A percentile compares a stretch with the other conserved stretches of the same genome.
Conservation (phyloP, 2,113 vertebrate genomes). For the Puntigrus tetrazona region DNA sequence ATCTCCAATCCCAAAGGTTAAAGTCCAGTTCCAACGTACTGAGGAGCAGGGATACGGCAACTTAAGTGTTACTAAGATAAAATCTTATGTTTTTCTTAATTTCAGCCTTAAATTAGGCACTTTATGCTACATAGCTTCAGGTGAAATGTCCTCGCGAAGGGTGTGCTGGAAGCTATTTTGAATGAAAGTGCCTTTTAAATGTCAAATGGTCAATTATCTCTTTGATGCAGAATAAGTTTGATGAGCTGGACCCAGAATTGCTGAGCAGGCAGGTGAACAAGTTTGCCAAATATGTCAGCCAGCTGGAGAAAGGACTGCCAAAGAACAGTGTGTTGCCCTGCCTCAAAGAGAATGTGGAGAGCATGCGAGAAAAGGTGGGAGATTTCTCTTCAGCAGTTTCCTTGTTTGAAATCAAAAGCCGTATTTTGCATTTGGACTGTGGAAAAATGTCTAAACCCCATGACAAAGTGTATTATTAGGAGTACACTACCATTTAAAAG, state of each 20-base stretch:
- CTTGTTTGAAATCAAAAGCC: background rate
- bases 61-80: background rate
- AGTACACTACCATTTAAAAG: background rate
- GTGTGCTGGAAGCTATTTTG: background rate
- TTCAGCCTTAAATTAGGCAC: background rate
- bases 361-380: conserved; percentile 79
- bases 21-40: background rate
- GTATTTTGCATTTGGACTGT: background rate
- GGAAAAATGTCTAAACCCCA: background rate
- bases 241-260: conserved; percentile 77
- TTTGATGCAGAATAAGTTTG: conserved; percentile 73
- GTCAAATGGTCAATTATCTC: conserved; percentile 9
- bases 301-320: conserved; percentile 82
- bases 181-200: conserved; percentile 5
- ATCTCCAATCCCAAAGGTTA: background rate
- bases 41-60: background rate
- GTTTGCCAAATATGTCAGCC: conserved; percentile 77
- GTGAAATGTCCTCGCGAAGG: background rate
- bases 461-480: background rate
- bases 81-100: background rate
- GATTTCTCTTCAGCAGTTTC: background rate
- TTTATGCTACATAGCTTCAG: background rate
- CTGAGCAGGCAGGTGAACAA: conserved; percentile 78
- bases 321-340: conserved; percentile 75
- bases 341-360: conserved; percentile 79